These are phyloP conservation scores for Lycaena phlaeas DNA, from an alignment of 2,888 invertebrate genomes.

Conservation along the genomic window DNA sequence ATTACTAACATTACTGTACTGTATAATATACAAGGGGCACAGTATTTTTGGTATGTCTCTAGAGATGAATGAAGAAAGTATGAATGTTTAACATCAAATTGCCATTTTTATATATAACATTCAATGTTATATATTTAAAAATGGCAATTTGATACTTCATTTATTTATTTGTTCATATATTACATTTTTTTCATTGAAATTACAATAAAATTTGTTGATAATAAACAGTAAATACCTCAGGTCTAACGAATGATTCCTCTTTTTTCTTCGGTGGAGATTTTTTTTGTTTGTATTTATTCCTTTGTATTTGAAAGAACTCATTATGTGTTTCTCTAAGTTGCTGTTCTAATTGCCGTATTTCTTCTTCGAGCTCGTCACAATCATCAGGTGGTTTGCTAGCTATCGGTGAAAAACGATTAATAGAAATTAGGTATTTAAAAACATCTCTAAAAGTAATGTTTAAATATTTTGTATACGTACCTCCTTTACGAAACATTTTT, in stretches of 20 bases:
- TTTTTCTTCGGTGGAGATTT: conserved; percentile 26
- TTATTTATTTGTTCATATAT: too few relatives aligned
- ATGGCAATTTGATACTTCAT: too few relatives aligned
- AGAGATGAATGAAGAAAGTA: too few relatives aligned
- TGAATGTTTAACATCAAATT: too few relatives aligned
- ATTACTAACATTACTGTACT: too few relatives aligned
- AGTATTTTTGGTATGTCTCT: too few relatives aligned
- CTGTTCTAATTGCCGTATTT: conserved; percentile 37
- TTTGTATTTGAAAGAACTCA: conserved; percentile 44
- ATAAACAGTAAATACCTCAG: conserved; percentile 33
- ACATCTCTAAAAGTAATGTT: too few relatives aligned
- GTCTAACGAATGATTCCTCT: conserved; percentile 33
- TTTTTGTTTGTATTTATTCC: conserved; percentile 34
- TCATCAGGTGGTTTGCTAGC: conserved; percentile 27
- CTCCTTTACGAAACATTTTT: conserved; percentile 40
- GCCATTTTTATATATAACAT: too few relatives aligned
- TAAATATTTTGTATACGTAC: conserved; percentile 19
- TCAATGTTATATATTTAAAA: too few relatives aligned
- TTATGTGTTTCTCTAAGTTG: conserved; percentile 38
- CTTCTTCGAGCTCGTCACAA: conserved; percentile 38
- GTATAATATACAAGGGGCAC: too few relatives aligned
- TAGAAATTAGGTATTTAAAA: background rate
- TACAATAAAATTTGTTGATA: too few relatives aligned
- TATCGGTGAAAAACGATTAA: conserved; percentile 15
- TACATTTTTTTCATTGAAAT: too few relatives aligned